Base-by-base conservation (phyloP, 1,140 invertebrate species). In the Aphidius gifuensis region DNA sequence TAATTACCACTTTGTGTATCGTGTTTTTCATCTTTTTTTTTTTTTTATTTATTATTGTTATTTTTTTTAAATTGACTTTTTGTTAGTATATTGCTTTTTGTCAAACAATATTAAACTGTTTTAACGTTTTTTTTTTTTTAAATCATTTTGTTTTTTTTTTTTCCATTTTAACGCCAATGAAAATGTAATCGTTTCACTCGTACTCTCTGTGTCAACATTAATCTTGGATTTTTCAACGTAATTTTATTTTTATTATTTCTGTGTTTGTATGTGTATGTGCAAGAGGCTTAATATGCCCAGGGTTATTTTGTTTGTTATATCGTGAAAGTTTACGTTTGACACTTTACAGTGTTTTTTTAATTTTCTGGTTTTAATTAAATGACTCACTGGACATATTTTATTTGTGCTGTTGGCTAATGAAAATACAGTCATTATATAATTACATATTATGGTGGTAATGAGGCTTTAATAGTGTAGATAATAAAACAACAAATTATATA, bases 111-210 rank as follows among this genome's bases (percentile, higher is more conserved):
- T 48, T 59, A 45, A 59, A 49, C 23, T 32, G 23, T 32, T 32
- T 32, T 32, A 21, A 16, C 47, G n/a, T 11, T 6, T 49, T 49
- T 40, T 54, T 55, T 55, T 55, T 6, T n/a, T 23, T 38, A 53
- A 23, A 5, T 9, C 9, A 39, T 53, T 9, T n/a, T 55, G 53
- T 16, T 11, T 4, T n/a, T 55, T 55, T 55, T 42, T 11, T 54
- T 54, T 32, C 23, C 4, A 4, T 49, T 45, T 49, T 49, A 45
- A 23, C 42, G 39, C 57, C 57, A 59, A 59, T 59, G 57, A 59
- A 59, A 59, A 59, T 59, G 57, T 59, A 59, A 49, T 48, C 46
- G 47, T 49, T 49, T 48, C 47, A 39, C 47, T 49, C 23, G 23
- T 32, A 32, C 23, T 32, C 23, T 42, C 47, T 59, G 16, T 46